A percentile compares a stretch with the other conserved stretches of the same genome.
These are phyloP conservation scores for Palloptera scutellata DNA, from an alignment of 2,888 invertebrate genomes.

Conservation along the genomic window DNA sequence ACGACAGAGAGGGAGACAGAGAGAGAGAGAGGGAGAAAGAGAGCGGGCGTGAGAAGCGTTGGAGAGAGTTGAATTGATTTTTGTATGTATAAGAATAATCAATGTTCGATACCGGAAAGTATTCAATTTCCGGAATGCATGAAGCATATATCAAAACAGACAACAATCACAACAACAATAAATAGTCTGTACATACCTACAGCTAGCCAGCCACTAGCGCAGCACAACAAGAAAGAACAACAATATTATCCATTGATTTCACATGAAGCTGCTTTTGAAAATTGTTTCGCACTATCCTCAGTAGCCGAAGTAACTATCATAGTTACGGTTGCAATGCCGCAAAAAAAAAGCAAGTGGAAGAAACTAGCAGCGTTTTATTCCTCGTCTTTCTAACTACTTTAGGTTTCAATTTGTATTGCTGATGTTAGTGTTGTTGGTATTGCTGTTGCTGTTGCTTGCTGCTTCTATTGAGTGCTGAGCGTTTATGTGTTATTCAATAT, in stretches of 20 bases:
- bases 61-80: no score
- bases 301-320: no score
- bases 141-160: slow-evolving; percentile 37
- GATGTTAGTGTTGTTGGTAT: slow-evolving; percentile 16
- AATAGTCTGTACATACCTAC: not conserved
- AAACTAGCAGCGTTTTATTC: no score
- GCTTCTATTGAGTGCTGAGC: slow-evolving; percentile 3
- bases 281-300: slow-evolving; percentile 12
- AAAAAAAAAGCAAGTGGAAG: no score
- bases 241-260: not conserved
- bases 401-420: slow-evolving; percentile 25
- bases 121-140: slow-evolving; percentile 56
- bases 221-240: slow-evolving; percentile 14
- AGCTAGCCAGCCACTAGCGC: not conserved
- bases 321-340: no score
- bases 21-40: not conserved
- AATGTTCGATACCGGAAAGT: slow-evolving; percentile 57
- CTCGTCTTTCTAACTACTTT: not conserved
- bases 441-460: slow-evolving; percentile 23
- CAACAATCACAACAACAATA: not conserved
- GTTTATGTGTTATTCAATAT: not conserved
- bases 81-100: slow-evolving; percentile 45
- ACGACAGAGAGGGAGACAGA: not conserved
- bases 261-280: slow-evolving; percentile 1
- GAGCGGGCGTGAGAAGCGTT: no score